Percentiles rank a stretch among this genome's conserved stretches.
Evolutionary conservation across 1,140 invertebrate genomes (phyloP).

Genomic region (Steinernema feltiae): DNA sequence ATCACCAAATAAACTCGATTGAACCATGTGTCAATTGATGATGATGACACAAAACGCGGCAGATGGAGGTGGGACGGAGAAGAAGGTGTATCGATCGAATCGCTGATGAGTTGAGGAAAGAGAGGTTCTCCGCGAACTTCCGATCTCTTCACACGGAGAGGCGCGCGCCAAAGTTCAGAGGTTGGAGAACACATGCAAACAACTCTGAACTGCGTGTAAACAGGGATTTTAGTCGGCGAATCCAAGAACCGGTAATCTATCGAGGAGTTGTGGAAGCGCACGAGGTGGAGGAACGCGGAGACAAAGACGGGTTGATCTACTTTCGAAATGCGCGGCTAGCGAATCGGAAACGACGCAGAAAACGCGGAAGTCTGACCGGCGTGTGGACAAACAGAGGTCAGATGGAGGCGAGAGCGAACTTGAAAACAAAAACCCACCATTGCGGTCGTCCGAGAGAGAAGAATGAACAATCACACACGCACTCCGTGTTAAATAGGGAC

Average conservation of each 20-base stretch:
- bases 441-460: neutral
- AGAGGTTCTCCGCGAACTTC: neutral
- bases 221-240: neutral
- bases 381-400: neutral
- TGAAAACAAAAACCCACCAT: neutral
- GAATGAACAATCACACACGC: neutral
- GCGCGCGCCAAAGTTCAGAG: neutral
- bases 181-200: neutral
- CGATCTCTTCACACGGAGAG: neutral
- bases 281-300: no score
- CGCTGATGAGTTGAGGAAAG: neutral
- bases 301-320: neutral
- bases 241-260: no score
- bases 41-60: neutral
- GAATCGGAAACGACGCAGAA: neutral
- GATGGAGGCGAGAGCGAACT: neutral
- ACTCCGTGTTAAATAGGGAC: neutral
- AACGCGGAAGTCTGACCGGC: neutral
- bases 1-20: neutral
- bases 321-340: neutral
- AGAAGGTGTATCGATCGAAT: slow-evolving; percentile 4
- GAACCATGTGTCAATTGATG: neutral
- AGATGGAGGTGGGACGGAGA: no score
- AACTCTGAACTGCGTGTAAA: neutral
- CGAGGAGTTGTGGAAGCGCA: no score